phyloP scores from a whole-genome alignment of 2,888 invertebrate species.

The Drosophila paracracens region DNA sequence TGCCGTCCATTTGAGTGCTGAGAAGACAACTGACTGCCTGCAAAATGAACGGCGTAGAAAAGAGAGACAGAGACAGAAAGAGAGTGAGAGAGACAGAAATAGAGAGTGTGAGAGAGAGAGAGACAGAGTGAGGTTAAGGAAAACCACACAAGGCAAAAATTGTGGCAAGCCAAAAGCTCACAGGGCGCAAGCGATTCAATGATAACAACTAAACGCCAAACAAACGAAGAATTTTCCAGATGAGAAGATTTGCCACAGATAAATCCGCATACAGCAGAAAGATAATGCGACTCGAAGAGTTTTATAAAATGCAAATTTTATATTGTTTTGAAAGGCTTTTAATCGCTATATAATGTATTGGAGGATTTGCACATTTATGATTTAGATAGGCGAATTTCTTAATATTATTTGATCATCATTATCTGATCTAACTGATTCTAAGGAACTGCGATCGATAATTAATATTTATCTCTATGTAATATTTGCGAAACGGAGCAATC shows the following conservation, averaged over 20 bases:
- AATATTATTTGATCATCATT: background rate
- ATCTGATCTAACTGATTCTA: background rate
- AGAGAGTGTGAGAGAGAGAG: background rate
- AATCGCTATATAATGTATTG: background rate
- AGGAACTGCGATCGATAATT: background rate
- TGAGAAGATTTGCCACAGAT: background rate
- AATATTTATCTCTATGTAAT: background rate
- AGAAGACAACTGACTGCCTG: constrained; percentile 17
- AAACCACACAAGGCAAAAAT: constrained; percentile 65
- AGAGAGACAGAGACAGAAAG: background rate
- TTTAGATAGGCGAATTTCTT: background rate
- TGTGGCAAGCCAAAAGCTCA: constrained; percentile 56
- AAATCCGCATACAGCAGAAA: background rate
- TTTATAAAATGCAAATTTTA: background rate
- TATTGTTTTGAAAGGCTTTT: background rate
- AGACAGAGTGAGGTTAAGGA: constrained; percentile 2
- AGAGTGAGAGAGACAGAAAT: background rate
- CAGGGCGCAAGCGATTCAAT: constrained; percentile 47
- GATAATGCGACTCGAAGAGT: background rate
- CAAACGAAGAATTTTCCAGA: background rate
- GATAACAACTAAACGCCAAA: constrained; percentile 32
- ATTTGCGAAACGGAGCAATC: background rate
- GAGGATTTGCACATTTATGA: background rate
- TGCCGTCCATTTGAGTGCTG: constrained; percentile 51
- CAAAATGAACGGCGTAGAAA: background rate